Base-by-base conservation (phyloP, 1,140 invertebrate genomes). In the Drosophila erecta region DNA sequence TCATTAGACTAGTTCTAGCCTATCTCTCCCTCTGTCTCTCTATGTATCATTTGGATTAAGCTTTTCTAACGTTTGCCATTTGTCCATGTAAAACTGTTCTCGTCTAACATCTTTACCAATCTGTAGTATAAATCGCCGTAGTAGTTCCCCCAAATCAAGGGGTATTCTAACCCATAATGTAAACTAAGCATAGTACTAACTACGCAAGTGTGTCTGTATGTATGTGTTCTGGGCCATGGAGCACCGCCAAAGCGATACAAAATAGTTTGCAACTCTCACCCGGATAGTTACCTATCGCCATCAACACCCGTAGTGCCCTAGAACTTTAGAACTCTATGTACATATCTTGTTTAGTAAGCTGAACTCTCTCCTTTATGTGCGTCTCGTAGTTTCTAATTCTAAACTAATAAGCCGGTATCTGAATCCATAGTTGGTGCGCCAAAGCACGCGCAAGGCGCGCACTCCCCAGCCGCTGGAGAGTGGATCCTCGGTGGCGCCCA, bases 381-480 rank as follows among this genome's bases (percentile, higher is more conserved):
- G 49, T 35, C 11, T 27, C 4, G 33, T n/a, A 51, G 6, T 24
- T n/a, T 27, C 27, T 20, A 49, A 27, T 10, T 41, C 30, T 17
- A 2, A 51, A 35, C 53, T 74, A 50, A 62, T 61, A 8, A 24
- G 1, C 12, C 10, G 1, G 5, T 51, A 47, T 37, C 40, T 33
- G 35, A 44, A 20, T 12, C 12, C 14, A 20, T 6, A 90, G 87
- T 50, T 90, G 62, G 83, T 90, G 53, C 87, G 87, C 4, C 83
- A 87, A 41, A 87, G 72, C 54, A 84, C 87, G 2, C 83, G 87
- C 22, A 90, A 87, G 46, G 8, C 73, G 0, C 73, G 87, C 0
- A 40, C 76, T 2, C 15, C 62, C 3, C 71, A 65, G 24, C 50
- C 77, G 0, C 1, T 75, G 79, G 89, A 81, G 0, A n/a, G 72